Base-by-base conservation (phyloP, 2,888 invertebrate species). In the Hofmannophila pseudospretella region DNA sequence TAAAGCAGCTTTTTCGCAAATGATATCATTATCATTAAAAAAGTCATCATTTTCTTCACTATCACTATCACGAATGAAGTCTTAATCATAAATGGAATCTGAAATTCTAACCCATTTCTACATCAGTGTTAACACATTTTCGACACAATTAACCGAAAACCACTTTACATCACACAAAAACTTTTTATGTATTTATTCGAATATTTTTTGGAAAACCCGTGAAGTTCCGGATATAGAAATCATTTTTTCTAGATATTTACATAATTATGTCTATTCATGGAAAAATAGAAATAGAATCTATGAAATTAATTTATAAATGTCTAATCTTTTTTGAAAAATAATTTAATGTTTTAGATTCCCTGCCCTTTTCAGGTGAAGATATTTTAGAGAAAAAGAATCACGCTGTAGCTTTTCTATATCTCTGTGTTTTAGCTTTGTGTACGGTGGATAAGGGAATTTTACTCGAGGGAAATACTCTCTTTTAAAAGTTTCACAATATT, bases 381-480 rank as follows among this genome's bases (percentile, higher is more conserved):
- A 54, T 14, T 13, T 26, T 32, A 9, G 14, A 26, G 16, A 34
- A 34, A 31, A 23, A 5, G 55, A 49, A 49, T 57, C 51, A 55
- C 51, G 66, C 66, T 64, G 56, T 62, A 71, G 71, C 69, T 82
- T 82, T 74, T 58, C 50, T 66, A 63, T 64, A 63, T 78, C 58
- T 71, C 57, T 75, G 65, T 81, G 72, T 80, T 65, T 16, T 75
- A 81, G 80, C 80, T 81, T 78, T 82, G 67, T 82, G 72, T 82
- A 51, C 55, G 51, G 51, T 55, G 61, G 61, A 67, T 69, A 57
- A 19, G 22, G 27, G 9, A 26, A 37, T 27, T 28, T 36, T 19
- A 7, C 16, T 4, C 16, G 5, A 16, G 16, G n/a, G n/a, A n/a
- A n/a, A n/a, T n/a, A n/a, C n/a, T n/a, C n/a, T n/a, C n/a, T n/a